Base-by-base conservation (phyloP, 2,113 vertebrate species). In the Eleginops maclovinus region DNA sequence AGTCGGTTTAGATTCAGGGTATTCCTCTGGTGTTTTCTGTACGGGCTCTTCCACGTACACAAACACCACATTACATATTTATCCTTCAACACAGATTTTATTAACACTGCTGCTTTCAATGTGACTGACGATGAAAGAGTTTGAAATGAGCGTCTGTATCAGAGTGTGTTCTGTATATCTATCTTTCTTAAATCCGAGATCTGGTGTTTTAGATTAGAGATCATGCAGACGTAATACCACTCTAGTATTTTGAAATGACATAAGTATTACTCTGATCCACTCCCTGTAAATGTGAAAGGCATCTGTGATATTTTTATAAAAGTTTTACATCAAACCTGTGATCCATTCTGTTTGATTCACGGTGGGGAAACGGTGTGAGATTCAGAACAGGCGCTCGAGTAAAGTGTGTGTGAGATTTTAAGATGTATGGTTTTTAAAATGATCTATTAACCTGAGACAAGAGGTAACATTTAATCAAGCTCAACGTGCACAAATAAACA, bases 271-370 rank as follows among this genome's bases (percentile, higher is more conserved):
- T 75, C 75, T 68, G 24, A 55, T 49, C n/a, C 43, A 17, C 75
- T 77, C 72, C 82, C 82, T 89, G 83, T 91, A 82, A 87, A 91
- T 91, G 89, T 92, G 79, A 91, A 91, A 24, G 43, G 82, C 85
- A 83, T 77, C 88, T 91, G 88, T 91, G 87, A 91, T 91, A 82
- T 89, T 92, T 90, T 90, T 85, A 89, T 89, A 90, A 91, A 43
- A 90, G 76, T 88, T 93, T 92, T 83, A 87, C 88, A 91, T 82
- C 63, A 91, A 92, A 86, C 24, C 46, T 50, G 31, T 17, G 21
- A 61, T 40, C 44, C 1, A 2, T 60, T 77, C 46, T 80, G 46
- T 83, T n/a, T n/a, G n/a, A n/a, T n/a, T n/a, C n/a, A n/a, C n/a
- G n/a, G n/a, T n/a, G n/a, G n/a, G n/a, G n/a, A n/a, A n/a, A n/a